phyloP scores from a whole-genome alignment of 2,113 vertebrate species.

The Nothobranchius furzeri region DNA sequence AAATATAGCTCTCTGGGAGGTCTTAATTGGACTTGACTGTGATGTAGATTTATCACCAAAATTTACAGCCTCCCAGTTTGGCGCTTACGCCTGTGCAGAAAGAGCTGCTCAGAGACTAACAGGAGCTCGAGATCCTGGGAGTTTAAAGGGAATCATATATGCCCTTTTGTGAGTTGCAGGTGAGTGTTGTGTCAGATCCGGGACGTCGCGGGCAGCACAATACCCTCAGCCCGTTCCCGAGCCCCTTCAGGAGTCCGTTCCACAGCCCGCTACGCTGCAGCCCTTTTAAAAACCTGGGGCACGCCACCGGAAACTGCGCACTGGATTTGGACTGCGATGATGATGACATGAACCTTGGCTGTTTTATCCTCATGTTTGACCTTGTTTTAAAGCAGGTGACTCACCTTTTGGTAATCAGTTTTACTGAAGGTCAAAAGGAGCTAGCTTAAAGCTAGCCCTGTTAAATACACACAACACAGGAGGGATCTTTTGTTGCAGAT shows the following conservation, averaged over 20 bases:
- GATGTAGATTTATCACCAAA: constrained; percentile 41
- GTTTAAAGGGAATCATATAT: neutral
- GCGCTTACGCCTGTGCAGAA: neutral
- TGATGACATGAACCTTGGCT: constrained; percentile 98
- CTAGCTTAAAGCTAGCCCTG: neutral
- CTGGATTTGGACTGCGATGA: constrained; percentile 96
- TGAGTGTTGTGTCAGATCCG: constrained; percentile 95
- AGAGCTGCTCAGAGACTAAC: neutral
- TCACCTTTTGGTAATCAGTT: neutral
- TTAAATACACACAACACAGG: constrained; percentile 17
- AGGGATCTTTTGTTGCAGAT: constrained; percentile 82
- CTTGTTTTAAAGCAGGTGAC: constrained; percentile 97
- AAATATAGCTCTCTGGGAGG: constrained; percentile 70
- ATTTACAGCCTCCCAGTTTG: constrained; percentile 4
- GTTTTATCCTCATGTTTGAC: constrained; percentile 99
- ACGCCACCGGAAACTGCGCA: constrained; percentile 84
- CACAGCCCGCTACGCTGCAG: constrained; percentile 89
- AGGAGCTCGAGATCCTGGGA: neutral
- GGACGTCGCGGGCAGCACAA: constrained; percentile 91
- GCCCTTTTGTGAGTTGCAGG: constrained; percentile 70
- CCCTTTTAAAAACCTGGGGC: constrained; percentile 95
- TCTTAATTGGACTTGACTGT: constrained; percentile 68
- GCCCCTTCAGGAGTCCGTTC: constrained; percentile 95
- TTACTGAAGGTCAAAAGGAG: too few species aligned
- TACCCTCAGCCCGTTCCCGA: constrained; percentile 93